Base-by-base conservation (phyloP, 2,888 invertebrate species). In the Eupsilia transversa region DNA sequence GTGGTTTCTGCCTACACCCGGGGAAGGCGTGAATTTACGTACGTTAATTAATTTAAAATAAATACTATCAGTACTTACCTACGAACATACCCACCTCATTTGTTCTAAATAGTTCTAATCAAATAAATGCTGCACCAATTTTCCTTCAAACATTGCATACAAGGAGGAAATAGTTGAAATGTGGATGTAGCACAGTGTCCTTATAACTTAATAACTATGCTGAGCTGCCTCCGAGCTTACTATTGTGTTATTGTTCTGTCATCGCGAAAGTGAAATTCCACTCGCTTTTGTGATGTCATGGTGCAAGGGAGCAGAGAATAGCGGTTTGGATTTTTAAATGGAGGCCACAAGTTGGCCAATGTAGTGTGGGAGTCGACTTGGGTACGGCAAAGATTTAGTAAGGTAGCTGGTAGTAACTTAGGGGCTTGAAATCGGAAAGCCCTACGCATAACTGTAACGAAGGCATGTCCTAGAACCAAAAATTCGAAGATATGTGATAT, bases 211-310 rank as follows among this genome's bases (percentile, higher is more conserved):
- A 35, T 6, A 70, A 41, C 63, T 66, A 57, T 49, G 72, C 49
- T 72, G 61, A 41, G 52, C 30, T 57, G 61, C 56, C 60, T 64
- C 46, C 20, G 33, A 70, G 77, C 46, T 70, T 65, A 84, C 71
- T 74, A 81, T 86, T 84, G 75, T 74, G 72, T 80, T 84, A 77
- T 82, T 82, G 84, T 88, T 80, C 80, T 83, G 76, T 67, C 81
- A 80, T 75, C 74, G 69, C 75, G 84, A 86, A 88, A 89, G 89
- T 88, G 87, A 87, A 88, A 87, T 86, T 83, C 77, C 66, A 74
- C 68, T 74, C 79, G 80, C 74, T 76, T 49, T 82, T 84, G 72
- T 38, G 54, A 74, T 72, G 71, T 35, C 27, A 20, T 14, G 65
- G 54, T 1, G n/a, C 23, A 79, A 80, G 63, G 10, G 7, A 72